A percentile compares a stretch with the other conserved stretches of the same genome.
Conservation (phyloP, 2,797 vertebrate genomes). For the Gambelia wislizenii region DNA sequence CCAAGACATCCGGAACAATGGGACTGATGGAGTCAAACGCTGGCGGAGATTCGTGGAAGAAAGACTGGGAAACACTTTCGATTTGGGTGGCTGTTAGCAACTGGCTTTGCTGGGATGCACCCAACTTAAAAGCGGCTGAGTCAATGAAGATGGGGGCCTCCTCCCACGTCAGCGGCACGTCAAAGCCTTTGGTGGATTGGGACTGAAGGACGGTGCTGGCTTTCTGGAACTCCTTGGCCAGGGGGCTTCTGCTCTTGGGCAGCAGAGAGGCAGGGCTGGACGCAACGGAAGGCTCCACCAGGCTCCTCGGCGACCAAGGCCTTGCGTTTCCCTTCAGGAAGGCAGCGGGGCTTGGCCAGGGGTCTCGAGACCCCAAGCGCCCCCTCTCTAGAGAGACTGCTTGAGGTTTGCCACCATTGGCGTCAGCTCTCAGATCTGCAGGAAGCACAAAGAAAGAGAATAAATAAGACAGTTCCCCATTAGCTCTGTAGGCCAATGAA, state of each 20-base stretch:
- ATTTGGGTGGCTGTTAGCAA: neutral
- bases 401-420: neutral
- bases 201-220: neutral
- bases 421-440: constrained; percentile 65
- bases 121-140: accelerated
- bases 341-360: neutral
- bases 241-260: neutral
- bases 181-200: accelerated
- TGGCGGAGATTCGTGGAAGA: accelerated
- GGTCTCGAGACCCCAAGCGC: constrained; percentile 37
- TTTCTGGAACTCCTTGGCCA: constrained; percentile 38
- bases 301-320: neutral
- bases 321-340: constrained; percentile 15
- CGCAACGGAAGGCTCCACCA: accelerated
- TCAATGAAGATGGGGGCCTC: accelerated
- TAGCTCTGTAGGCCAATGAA: neutral
- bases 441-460: neutral
- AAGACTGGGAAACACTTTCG: neutral
- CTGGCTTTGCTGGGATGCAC: neutral
- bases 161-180: neutral
- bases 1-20: accelerated
- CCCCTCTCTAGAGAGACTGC: neutral
- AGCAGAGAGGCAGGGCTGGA: neutral
- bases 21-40: neutral
- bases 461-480: neutral